Conservation (phyloP, 1,140 invertebrate genomes). For the Babylonia areolata region DNA sequence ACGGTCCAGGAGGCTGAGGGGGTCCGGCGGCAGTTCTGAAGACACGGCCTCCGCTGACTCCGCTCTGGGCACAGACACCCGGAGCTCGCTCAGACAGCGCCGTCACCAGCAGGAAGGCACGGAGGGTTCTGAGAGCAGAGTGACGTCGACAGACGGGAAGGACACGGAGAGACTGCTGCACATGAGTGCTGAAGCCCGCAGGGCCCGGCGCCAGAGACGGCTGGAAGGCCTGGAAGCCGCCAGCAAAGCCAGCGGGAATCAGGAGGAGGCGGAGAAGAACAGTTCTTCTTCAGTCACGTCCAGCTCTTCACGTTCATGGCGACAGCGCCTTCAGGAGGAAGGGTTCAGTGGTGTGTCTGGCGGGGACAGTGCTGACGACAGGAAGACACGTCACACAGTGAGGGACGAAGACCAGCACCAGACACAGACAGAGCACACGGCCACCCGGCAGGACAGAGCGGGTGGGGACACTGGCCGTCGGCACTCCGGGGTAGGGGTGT, state of each 20-base stretch:
- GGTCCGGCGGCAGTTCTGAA: conserved; percentile 7
- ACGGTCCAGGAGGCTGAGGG: background rate
- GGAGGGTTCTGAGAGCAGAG: background rate
- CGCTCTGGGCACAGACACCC: background rate
- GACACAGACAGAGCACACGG: background rate
- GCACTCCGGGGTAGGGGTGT: background rate
- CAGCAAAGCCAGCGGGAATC: background rate
- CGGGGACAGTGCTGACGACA: background rate
- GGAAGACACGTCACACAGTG: background rate
- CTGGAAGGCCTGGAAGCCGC: conserved; percentile 10
- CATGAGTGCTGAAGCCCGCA: conserved; percentile 6
- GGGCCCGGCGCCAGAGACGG: conserved; percentile 9
- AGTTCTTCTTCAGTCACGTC: background rate
- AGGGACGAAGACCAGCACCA: background rate
- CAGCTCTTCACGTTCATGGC: conserved; percentile 6
- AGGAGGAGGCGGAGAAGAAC: background rate
- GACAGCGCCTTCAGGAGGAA: background rate
- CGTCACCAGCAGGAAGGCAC: background rate
- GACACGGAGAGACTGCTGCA: background rate
- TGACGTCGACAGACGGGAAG: background rate
- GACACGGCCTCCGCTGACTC: background rate
- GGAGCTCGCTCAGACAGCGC: background rate
- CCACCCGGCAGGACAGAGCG: background rate
- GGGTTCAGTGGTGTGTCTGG: background rate
- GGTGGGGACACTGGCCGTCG: background rate